Evolutionary conservation across 1,140 invertebrate genomes (phyloP), one percentile per base, ranked within the genome.

Genomic region (Anastrepha obliqua): DNA sequence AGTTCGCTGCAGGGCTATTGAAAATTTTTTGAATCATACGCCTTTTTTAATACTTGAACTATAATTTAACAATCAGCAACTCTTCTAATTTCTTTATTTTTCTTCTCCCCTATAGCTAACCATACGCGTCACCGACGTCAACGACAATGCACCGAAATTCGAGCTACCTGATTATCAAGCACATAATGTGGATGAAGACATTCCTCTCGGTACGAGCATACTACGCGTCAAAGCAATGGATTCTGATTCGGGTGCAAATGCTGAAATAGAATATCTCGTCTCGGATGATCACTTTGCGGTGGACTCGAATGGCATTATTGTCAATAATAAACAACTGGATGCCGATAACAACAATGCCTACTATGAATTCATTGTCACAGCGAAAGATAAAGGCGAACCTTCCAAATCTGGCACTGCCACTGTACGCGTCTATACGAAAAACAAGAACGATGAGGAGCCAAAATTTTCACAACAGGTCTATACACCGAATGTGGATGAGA

Each of bases 381-480:
- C 98, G 7, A 98, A 97, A 92, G 98, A 99, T 91, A 98, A 98
- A 94, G 98, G 98, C 17, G 97, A 98, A 93, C 98, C 98, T 1
- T 95, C 97, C 0, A 97, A 98, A 92, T 98, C 97, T 3, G 98
- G 98, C 42, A 97, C 97, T 1, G 98, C 98, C 0, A 98, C 98
- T 0, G 98, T 98, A 9, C 95, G 98, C 86, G 96, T 99, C 88
- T 99, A 98, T 92, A 99, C 98, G 4, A 98, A 98, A 91, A 99
- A 98, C 91, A 98, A 98, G 94, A 99, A 99, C 93, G 98, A 99
- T 91, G 98, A 98, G 94, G 97, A 98, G 92, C 98, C 98, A 0
- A 98, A 98, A 93, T 99, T 98, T 93, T 98, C 97, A 1, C 98
- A 99, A 90, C 97, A 98, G 94, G 98, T 99, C 0, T 99, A 99